Conservation (phyloP, 2,888 invertebrate genomes). For the Prenolepis imparis region DNA sequence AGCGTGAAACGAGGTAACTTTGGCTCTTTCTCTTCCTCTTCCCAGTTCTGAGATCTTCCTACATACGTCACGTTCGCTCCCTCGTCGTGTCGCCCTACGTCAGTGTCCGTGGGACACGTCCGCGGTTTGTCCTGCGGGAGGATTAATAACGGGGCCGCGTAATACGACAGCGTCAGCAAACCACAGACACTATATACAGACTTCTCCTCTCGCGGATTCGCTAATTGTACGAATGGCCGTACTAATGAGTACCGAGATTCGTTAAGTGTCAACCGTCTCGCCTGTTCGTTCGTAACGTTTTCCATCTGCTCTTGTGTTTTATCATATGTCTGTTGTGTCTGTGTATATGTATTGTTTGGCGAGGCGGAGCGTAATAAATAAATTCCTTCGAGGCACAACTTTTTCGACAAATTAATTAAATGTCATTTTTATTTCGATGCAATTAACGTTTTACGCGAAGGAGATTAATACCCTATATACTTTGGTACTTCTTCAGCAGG, state of each 20-base stretch:
- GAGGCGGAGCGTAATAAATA: slow-evolving; percentile 3
- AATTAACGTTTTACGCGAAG: not conserved
- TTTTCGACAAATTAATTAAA: not conserved
- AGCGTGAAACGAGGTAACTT: slow-evolving; percentile 68
- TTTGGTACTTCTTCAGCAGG: not conserved
- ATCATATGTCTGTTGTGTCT: not conserved
- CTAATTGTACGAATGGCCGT: slow-evolving; percentile 37
- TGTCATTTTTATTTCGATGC: not conserved
- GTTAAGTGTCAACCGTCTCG: slow-evolving; percentile 43
- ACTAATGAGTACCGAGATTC: slow-evolving; percentile 48
- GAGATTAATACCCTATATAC: not conserved
- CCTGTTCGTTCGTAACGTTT: not conserved
- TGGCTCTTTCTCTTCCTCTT: not conserved
- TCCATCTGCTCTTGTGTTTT: not conserved
- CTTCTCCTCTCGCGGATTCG: slow-evolving; percentile 1
- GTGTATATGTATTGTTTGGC: not conserved
- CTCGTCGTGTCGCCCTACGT: not conserved
- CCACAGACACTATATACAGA: slow-evolving; percentile 32
- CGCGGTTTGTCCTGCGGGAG: slow-evolving; percentile 12
- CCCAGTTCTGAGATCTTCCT: not conserved
- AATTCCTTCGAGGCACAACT: not conserved
- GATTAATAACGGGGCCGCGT: slow-evolving; percentile 31
- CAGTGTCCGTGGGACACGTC: not conserved
- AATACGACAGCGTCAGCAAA: slow-evolving; percentile 35
- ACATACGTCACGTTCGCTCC: not conserved